Evolutionary conservation across 64 coral and sea anemone species (phyloP), one percentile per base, ranked within the genome.

Genomic region (Acropora tenuis): DNA sequence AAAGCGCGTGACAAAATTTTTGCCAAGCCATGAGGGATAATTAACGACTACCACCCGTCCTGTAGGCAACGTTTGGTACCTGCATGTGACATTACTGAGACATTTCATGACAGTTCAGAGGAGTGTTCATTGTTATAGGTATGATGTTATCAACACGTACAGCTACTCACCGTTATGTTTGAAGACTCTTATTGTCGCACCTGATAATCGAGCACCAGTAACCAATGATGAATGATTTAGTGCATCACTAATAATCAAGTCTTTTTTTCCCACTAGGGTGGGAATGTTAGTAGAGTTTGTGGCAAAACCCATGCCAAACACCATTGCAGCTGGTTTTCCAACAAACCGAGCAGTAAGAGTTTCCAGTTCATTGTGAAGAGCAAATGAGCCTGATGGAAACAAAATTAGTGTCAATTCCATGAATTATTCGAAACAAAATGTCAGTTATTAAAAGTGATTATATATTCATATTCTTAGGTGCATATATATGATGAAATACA

Each of bases 241-340:
- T 46, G 95, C 96, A 85, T 98, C 96, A 91, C 96, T 98, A 40
- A 98, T 76, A n/a, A 98, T 98, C 40, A 98, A 83, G 73, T 95
- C 94, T 41, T 91, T 88, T 43, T 93, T 95, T 2, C 94, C 91
- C 19, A 95, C 90, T 15, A 98, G 93, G 43, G 90, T 92, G 30
- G 96, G 96, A 42, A 98, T 95, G 69, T 98, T 98, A 4, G 96
- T 98, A n/a, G 96, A 98, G 77, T 98, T 98, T 47, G 96, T 98
- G 11, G 96, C 96, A 91, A 98, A 98, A 11, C 96, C 96, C 96
- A 98, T 98, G 2, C 96, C 96, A 93, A 98, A 98, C 40, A 76
- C 88, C 91, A 98, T 98, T 0, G 96, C 96, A 43, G 96, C 94
- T 76, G 92, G 90, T 73, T 98, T 98, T 13, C 90, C 88, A 53